These are phyloP conservation scores for Bombus soroeensis DNA, from an alignment of 1,140 invertebrate species.

Conservation along the genomic window DNA sequence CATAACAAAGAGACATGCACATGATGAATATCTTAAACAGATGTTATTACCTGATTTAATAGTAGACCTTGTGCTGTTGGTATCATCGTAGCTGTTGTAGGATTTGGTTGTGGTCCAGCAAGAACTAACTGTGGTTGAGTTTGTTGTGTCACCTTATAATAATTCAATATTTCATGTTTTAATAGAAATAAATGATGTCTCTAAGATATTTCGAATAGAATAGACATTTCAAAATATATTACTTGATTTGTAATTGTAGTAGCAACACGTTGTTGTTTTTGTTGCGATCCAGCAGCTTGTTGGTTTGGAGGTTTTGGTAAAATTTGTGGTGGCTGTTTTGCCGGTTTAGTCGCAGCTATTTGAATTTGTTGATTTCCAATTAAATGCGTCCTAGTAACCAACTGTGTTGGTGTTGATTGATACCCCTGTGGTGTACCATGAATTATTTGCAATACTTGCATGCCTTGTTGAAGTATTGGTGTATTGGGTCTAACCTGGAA, in stretches of 20 bases:
- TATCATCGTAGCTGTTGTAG: conserved; percentile 79
- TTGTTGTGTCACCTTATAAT: conserved; percentile 78
- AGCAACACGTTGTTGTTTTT: conserved; percentile 78
- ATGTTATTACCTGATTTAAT: conserved; percentile 78
- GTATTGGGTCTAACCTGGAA: conserved; percentile 79
- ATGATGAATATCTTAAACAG: conserved; percentile 37
- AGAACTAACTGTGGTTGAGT: conserved; percentile 81
- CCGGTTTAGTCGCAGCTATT: conserved; percentile 78
- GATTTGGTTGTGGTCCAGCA: conserved; percentile 79
- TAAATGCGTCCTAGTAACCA: conserved; percentile 78
- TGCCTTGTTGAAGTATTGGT: conserved; percentile 80
- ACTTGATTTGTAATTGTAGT: conserved; percentile 81
- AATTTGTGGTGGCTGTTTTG: conserved; percentile 81
- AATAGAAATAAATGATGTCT: background rate
- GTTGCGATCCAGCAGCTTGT: conserved; percentile 73
- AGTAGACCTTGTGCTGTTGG: conserved; percentile 81
- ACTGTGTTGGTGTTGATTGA: conserved; percentile 76
- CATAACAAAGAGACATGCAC: conserved; percentile 50
- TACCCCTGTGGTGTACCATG: conserved; percentile 79
- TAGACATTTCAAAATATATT: conserved; percentile 15
- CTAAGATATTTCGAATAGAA: background rate
- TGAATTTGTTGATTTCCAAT: conserved; percentile 82
- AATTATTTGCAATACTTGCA: conserved; percentile 82
- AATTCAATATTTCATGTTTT: conserved; percentile 16
- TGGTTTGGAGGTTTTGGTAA: conserved; percentile 80